Percentiles rank a stretch among this genome's conserved stretches.
Evolutionary conservation across 2,888 invertebrate species (phyloP).

Genomic region (Lacanobia oleracea): DNA sequence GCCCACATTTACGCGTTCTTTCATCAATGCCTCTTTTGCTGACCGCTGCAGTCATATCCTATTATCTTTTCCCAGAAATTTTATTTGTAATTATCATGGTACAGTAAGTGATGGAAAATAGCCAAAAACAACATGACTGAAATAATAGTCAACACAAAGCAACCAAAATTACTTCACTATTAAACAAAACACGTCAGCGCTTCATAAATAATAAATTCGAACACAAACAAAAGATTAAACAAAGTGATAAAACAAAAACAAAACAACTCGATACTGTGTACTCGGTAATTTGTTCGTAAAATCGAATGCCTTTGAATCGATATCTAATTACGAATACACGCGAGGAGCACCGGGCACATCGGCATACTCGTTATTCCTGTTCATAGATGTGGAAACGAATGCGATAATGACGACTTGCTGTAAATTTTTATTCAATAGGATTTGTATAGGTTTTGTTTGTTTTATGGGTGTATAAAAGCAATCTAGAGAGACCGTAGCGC

Average conservation of each 20-base stretch:
- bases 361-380: slow-evolving; percentile 76
- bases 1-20: too few species aligned
- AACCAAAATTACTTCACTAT: slow-evolving; percentile 16
- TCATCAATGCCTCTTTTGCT: too few species aligned
- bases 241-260: slow-evolving; percentile 51
- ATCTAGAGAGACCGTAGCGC: slow-evolving; percentile 15
- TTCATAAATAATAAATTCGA: slow-evolving; percentile 43
- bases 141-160: slow-evolving; percentile 1
- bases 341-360: slow-evolving; percentile 36
- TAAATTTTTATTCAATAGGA: slow-evolving; percentile 53
- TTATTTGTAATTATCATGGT: too few species aligned
- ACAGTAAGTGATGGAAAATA: too few species aligned
- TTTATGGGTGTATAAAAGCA: slow-evolving; percentile 40
- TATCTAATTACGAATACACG: slow-evolving; percentile 66
- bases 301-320: slow-evolving; percentile 63
- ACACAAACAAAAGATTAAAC: slow-evolving; percentile 50
- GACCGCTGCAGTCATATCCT: too few species aligned
- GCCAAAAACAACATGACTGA: background rate
- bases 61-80: too few species aligned
- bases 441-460: slow-evolving; percentile 36
- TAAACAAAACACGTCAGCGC: slow-evolving; percentile 31
- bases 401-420: slow-evolving; percentile 65
- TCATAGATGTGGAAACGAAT: slow-evolving; percentile 70
- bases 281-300: slow-evolving; percentile 60
- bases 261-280: slow-evolving; percentile 47